phyloP scores from a whole-genome alignment of 35 echinoderm and acorn worm genomes.

The Stichopus chloronotus region DNA sequence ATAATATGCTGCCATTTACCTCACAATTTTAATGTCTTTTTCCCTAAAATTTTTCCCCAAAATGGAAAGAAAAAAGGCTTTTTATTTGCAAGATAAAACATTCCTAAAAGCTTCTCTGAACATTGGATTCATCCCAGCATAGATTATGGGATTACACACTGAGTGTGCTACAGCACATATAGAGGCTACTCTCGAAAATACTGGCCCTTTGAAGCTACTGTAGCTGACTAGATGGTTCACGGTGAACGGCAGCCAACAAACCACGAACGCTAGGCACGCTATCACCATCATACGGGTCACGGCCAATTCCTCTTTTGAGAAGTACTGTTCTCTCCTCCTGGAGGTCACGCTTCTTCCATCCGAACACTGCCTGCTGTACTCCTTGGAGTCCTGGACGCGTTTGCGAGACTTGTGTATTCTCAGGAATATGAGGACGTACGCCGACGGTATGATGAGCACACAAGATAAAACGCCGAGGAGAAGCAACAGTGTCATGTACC shows the following conservation, averaged over 20 bases:
- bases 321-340: conserved; percentile 5
- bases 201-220: not conserved
- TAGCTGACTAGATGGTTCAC: conserved; percentile 24
- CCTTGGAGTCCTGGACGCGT: conserved; percentile 36
- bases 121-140: conserved; percentile 60
- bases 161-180: conserved; percentile 53
- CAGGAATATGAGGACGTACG: conserved; percentile 34
- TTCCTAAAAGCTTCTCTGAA: conserved; percentile 57
- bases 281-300: conserved; percentile 53
- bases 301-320: conserved; percentile 43
- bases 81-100: conserved; percentile 45
- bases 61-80: no score
- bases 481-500: conserved; percentile 41
- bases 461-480: conserved; percentile 40
- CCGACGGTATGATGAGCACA: conserved; percentile 28
- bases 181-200: conserved; percentile 12
- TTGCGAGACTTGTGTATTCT: conserved; percentile 42
- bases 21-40: no score
- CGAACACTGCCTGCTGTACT: conserved; percentile 46
- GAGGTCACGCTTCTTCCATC: not conserved
- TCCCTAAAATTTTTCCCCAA: no score
- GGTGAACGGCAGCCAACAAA: conserved; percentile 61
- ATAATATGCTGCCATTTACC: no score
- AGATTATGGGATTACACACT: conserved; percentile 59
- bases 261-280: conserved; percentile 18